These are phyloP conservation scores for Enteromius radiatus DNA, from an alignment of 2,797 vertebrate species.

Conservation along the genomic window DNA sequence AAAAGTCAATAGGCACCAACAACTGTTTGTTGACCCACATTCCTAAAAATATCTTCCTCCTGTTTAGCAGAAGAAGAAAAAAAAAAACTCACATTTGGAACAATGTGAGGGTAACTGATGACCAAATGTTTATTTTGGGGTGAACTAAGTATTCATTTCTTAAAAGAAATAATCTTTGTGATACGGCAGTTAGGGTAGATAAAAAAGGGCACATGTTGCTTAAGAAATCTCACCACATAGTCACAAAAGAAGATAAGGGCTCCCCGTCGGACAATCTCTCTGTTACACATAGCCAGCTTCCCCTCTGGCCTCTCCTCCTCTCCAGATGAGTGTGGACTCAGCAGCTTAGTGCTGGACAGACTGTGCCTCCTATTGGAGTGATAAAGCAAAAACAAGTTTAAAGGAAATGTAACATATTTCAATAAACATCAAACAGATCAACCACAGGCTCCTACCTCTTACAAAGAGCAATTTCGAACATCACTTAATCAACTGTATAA, in stretches of 20 bases:
- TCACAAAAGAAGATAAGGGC: constrained; percentile 97
- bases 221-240: constrained; percentile 87
- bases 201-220: neutral
- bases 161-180: neutral
- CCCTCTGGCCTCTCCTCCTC: constrained; percentile 79
- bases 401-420: neutral
- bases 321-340: constrained; percentile 84
- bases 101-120: neutral
- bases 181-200: neutral
- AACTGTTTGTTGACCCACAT: too few species aligned
- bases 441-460: neutral
- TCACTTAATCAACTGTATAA: neutral
- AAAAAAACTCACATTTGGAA: neutral
- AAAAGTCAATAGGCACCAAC: too few species aligned
- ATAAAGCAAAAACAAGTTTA: neutral
- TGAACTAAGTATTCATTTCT: neutral
- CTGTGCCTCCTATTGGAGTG: constrained; percentile 83
- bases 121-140: neutral
- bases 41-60: too few species aligned
- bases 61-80: too few species aligned
- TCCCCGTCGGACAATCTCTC: constrained; percentile 93
- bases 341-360: constrained; percentile 91
- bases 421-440: neutral
- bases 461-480: neutral
- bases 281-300: constrained; percentile 87